Base-by-base conservation (phyloP, 2,888 invertebrate species). In the Colostygia pectinataria region DNA sequence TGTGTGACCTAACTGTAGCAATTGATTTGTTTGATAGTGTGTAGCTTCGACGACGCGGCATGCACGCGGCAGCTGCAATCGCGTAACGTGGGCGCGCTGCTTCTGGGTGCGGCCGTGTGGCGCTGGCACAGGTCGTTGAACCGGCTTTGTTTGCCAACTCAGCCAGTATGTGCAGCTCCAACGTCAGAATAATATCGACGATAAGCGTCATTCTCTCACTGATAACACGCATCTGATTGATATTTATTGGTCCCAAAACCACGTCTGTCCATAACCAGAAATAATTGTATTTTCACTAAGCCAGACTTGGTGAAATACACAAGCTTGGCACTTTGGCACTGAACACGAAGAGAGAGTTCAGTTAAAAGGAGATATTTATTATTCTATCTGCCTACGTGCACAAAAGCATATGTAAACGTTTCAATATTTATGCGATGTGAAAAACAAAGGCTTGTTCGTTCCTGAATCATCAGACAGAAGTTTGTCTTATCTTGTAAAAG, bases 91-190 rank as follows among this genome's bases (percentile, higher is more conserved):
- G 65, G 65, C 66, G 71, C 78, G 72, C 76, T 71, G 77, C 71
- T 66, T 34, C 67, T 78, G 80, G 84, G 83, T 77, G 83, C 84
- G 84, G 82, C 83, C 77, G 72, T 74, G 74, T 67, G 66, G 47
- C 50, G 43, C 44, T 40, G 44, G 32, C 43, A 46, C 40, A 36
- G 88, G 88, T 85, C 88, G 77, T 78, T 84, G 85, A 89, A 80
- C 88, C 84, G 77, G 79, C 88, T 87, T 88, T 89, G 89, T 90
- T 90, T 89, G 89, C 89, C 89, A 89, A 88, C 87, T 87, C 87
- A 89, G 87, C 87, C 86, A 87, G 86, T 84, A 74, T 72, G 71
- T 66, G 74, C 73, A 70, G 72, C 74, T 71, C 71, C 69, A 76
- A 66, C 75, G 70, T 71, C 78, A 71, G 73, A 76, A 77, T 79